Evolutionary conservation across 2,888 invertebrate genomes (phyloP).

Genomic region (Melipona beecheii): DNA sequence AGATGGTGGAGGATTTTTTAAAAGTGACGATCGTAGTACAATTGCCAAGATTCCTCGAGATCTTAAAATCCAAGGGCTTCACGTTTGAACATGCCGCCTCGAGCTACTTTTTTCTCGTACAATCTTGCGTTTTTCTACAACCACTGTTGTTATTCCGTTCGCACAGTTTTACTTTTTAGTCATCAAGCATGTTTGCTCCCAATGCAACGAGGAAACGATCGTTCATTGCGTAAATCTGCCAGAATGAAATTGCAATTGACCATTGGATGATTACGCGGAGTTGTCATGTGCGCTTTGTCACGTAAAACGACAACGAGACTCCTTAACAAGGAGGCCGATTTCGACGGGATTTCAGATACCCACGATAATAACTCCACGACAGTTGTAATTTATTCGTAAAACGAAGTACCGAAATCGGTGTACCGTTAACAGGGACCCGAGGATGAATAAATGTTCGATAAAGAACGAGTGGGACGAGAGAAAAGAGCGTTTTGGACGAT

Average conservation of each 20-base stretch:
- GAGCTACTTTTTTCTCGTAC: constrained; percentile 18
- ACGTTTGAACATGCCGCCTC: constrained; percentile 62
- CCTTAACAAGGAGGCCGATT: not conserved
- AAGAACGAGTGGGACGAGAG: constrained; percentile 52
- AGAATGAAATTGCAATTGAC: not conserved
- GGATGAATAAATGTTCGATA: constrained; percentile 75
- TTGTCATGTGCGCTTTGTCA: not conserved
- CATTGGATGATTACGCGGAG: not conserved
- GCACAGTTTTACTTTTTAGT: not conserved
- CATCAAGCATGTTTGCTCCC: not conserved
- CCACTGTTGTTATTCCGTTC: not conserved
- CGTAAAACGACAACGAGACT: not conserved
- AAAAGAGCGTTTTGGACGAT: constrained; percentile 74
- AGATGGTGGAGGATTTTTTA: not conserved
- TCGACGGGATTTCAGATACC: constrained; percentile 25
- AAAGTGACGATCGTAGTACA: constrained; percentile 24
- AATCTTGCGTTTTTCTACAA: not conserved
- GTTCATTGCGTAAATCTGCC: not conserved
- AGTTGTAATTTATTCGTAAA: constrained; percentile 78
- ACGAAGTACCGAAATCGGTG: constrained; percentile 75
- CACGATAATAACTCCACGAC: constrained; percentile 30
- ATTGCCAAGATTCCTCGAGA: constrained; percentile 43
- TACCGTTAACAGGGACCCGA: constrained; percentile 77
- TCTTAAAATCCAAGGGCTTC: constrained; percentile 70
- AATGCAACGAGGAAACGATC: not conserved